Evolutionary conservation across 2,888 invertebrate genomes (phyloP), one percentile per base, ranked within the genome.

Genomic region (Podabrus alpinus): DNA sequence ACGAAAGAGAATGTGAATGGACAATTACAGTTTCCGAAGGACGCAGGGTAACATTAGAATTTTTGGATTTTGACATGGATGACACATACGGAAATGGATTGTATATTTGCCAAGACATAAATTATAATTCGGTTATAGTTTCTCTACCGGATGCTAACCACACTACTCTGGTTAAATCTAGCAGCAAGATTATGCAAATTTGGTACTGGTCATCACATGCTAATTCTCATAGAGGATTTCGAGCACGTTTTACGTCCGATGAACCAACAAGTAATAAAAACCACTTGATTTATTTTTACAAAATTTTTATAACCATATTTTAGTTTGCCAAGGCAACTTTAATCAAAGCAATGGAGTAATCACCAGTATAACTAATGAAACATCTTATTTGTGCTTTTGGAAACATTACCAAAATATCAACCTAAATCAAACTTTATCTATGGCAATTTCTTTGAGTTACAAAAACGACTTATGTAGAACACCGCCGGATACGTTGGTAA

Each of bases 221-320:
- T 1, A 83, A 85, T 15, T 87, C 86, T 13, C 90, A 90, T 75
- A 90, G 92, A 74, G 94, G 95, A 15, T 94, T 96, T 83, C 92
- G 92, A 86, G 90, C 94, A 0, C 90, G 87, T 68, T 97, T 92
- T 84, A 89, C 88, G n/a, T 92, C 94, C 1, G 87, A 90, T 69
- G 90, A 92, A 80, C 88, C 89, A 21, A 88, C 92, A 69, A 88
- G 94, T 91, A 88, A 88, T 81, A 84, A 79, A n/a, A 1, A 21
- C 1, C 59, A n/a, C n/a, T 21, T 4, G 3, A 21, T 3, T 21
- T 21, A 21, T 7, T 21, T 21, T 21, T 4, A 21, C 7, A 4
- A 7, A 2, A 21, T 21, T 21, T 21, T 7, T 21, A 5, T 21
- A 21, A 0, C 21, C 4, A 1, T 7, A 21, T 3, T 21, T 73